Evolutionary conservation across 2,797 vertebrate genomes (phyloP), one percentile per base, ranked within the genome.

Genomic region (Decapterus maruadsi): DNA sequence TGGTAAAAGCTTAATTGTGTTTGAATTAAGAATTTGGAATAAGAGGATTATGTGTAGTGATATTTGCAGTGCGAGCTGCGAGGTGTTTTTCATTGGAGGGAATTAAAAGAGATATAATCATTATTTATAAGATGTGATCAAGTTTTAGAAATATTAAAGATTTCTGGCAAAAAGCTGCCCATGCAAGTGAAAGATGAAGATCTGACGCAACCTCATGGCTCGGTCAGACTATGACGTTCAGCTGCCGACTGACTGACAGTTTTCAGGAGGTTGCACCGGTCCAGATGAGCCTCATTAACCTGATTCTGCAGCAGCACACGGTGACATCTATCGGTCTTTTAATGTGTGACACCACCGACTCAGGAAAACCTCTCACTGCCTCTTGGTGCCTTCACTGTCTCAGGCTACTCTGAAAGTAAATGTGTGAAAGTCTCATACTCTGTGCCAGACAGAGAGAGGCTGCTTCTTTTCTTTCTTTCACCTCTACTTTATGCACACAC

Each of bases 201-300:
- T 26, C 63, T 77, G 81, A 77, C 46, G 76, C 11, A 73, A 53
- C 31, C 61, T n/a, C 57, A 4, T 1, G 8, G 53, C 55, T 68
- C n/a, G 0, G 54, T 34, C 50, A 36, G 62, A 70, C 36, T 46
- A 8, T 3, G 71, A 72, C 51, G 51, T 60, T 70, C 46, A 40
- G 12, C 16, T 19, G 8, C 29, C n/a, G 31, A 36, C 34, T 68
- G 72, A 71, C n/a, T 61, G 82, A 65, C 80, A 69, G 56, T 50
- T 81, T 88, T 83, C 67, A 54, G 54, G 31, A 68, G 57, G 75
- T 75, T 79, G 59, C 72, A 75, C 26, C 69, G 76, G 66, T 81
- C 36, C 26, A 29, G 46, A 66, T 68, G 54, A 29, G 63, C 59
- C 56, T 84, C 51, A 62, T 73, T 82, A 75, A 54, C 67, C 55